Base-by-base conservation (phyloP, 2,888 invertebrate species). In the Clostera curtula region DNA sequence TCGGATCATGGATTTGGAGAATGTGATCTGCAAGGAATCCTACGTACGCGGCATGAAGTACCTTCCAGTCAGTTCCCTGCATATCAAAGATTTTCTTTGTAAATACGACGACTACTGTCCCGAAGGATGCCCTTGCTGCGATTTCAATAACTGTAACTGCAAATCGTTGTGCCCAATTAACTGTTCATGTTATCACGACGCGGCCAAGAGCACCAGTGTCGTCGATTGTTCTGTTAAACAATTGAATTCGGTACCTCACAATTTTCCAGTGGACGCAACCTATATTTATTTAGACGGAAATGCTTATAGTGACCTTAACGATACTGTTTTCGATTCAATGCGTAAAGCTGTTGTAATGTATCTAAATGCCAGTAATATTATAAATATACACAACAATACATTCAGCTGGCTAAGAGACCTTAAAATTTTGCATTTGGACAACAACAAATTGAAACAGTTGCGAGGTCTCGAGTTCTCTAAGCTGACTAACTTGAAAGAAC, bases 101-200 rank as follows among this genome's bases (percentile, higher is more conserved):
- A 91, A 90, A 50, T 97, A 96, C 75, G 92, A 93, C 51, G 89
- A 90, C 15, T 93, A 96, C 64, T 97, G 97, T 70, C 95, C 95
- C 53, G 92, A 95, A 15, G 86, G 93, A 20, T 97, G 97, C 67
- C 92, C 94, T 60, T 97, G 97, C 76, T 97, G 97, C 75, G 96
- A 96, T 67, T 96, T 94, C 71, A 95, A 94, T 70, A 93, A 93
- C 36, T 97, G 97, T 76, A 95, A 95, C 73, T 97, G 97, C 75
- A 95, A 96, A 83, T 93, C 93, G 89, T 92, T 93, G 39, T 97
- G 97, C 61, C 97, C 97, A 4, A 87, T 88, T 46, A 94, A 94
- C 60, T 97, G 97, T 85, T 91, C 93, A 47, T 97, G 97, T 72
- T 97, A 94, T 84, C 95, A 96, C 74, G 97, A 97, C 66, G 93